Conservation (phyloP, 2,888 invertebrate species). For the Heliconius ismenius region DNA sequence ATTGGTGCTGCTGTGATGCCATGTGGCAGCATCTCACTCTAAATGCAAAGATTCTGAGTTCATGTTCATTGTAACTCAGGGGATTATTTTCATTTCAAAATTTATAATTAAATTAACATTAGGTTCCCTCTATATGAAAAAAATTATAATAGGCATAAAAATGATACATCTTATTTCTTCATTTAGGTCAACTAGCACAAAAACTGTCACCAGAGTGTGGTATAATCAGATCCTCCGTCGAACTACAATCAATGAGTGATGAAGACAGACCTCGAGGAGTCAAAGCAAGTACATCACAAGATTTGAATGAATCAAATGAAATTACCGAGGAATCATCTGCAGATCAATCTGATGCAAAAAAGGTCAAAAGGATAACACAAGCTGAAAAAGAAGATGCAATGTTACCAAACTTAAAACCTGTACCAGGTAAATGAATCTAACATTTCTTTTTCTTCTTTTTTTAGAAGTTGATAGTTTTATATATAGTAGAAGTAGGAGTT, state of each 20-base stretch:
- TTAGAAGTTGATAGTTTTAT: background rate
- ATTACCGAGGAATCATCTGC: conserved; percentile 57
- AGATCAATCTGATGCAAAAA: conserved; percentile 70
- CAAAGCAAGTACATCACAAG: conserved; percentile 53
- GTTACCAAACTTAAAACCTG: conserved; percentile 90
- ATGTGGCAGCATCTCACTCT: too few species aligned
- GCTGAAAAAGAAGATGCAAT: conserved; percentile 86
- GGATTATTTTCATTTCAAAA: too few species aligned
- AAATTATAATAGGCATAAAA: background rate
- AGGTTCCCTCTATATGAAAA: background rate
- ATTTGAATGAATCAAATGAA: conserved; percentile 46
- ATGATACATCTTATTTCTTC: conserved; percentile 21
- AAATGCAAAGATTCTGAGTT: too few species aligned
- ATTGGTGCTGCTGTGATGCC: too few species aligned
- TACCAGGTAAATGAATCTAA: conserved; percentile 70
- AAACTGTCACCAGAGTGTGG: conserved; percentile 88
- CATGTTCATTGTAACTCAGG: too few species aligned
- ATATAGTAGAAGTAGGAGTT: background rate
- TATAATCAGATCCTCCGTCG: conserved; percentile 89
- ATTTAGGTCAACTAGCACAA: conserved; percentile 79
- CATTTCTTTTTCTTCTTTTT: background rate
- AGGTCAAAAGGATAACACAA: conserved; percentile 68
- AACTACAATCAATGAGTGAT: conserved; percentile 88
- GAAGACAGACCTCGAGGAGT: conserved; percentile 85
- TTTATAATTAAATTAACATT: background rate